Conservation (phyloP, 1,140 invertebrate species). For the Zaprionus taronus region DNA sequence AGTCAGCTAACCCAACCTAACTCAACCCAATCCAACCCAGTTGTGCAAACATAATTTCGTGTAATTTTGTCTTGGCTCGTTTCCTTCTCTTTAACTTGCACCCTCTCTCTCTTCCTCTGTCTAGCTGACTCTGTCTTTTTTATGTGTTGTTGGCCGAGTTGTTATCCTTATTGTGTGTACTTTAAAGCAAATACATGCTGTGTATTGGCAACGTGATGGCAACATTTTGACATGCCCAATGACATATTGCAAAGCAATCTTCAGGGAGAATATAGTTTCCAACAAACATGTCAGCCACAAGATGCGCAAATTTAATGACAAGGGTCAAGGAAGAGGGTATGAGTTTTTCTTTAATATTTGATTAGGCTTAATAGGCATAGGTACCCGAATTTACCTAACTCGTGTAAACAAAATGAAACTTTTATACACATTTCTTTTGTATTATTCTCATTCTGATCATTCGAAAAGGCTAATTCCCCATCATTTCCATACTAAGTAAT, state of each 20-base stretch:
- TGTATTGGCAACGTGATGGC: constrained; percentile 26
- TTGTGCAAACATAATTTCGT: constrained; percentile 78
- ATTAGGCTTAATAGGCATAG: not conserved
- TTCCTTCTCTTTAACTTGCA: constrained; percentile 42
- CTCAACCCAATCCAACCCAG: constrained; percentile 44
- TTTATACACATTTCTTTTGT: too few relatives aligned
- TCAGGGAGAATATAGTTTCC: constrained; percentile 5
- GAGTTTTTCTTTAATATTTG: constrained; percentile 15
- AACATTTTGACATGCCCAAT: constrained; percentile 26
- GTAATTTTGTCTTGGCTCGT: constrained; percentile 74
- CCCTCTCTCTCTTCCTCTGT: not conserved
- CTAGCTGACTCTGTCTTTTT: constrained; percentile 24
- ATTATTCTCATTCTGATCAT: too few relatives aligned
- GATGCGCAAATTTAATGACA: constrained; percentile 15
- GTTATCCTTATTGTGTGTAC: constrained; percentile 43
- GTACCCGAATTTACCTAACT: not conserved
- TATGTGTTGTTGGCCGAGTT: constrained; percentile 57
- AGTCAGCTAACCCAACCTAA: constrained; percentile 3
- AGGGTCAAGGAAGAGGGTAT: constrained; percentile 13
- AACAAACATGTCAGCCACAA: constrained; percentile 18
- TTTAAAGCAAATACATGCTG: constrained; percentile 41
- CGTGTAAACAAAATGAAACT: too few relatives aligned
- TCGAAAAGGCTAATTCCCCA: not conserved
- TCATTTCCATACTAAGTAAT: not conserved
- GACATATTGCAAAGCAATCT: constrained; percentile 37